phyloP scores from a whole-genome alignment of 1,140 invertebrate species.

The Drosophila grimshawi region DNA sequence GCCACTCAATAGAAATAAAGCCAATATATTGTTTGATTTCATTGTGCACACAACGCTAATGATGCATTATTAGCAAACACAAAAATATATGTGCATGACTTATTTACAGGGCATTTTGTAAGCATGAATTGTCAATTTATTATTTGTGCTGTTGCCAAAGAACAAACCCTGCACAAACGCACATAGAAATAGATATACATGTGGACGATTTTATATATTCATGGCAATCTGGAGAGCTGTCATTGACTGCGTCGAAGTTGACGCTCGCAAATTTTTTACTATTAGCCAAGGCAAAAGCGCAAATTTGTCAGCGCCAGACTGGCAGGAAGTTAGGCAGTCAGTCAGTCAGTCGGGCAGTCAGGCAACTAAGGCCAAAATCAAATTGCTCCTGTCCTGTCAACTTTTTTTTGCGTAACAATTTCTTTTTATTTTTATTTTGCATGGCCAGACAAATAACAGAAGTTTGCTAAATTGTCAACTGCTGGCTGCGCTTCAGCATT shows the following conservation, averaged over 20 bases:
- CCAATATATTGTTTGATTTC: no score
- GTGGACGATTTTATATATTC: slow-evolving; percentile 62
- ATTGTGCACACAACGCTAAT: neutral
- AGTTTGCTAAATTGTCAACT: slow-evolving; percentile 74
- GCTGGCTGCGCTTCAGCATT: slow-evolving; percentile 47
- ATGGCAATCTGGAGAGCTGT: slow-evolving; percentile 75
- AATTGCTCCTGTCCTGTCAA: slow-evolving; percentile 70
- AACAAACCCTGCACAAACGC: neutral
- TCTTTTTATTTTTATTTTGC: slow-evolving; percentile 65
- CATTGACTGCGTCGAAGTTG: slow-evolving; percentile 60
- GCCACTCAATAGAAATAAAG: no score
- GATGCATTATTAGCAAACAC: neutral
- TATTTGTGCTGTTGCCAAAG: slow-evolving; percentile 13
- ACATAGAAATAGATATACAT: slow-evolving; percentile 23
- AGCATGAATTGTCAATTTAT: slow-evolving; percentile 1
- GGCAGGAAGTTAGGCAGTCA: neutral
- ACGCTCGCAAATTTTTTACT: slow-evolving; percentile 70
- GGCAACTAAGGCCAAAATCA: slow-evolving; percentile 67
- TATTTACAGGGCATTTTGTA: slow-evolving; percentile 12
- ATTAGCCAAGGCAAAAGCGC: slow-evolving; percentile 63
- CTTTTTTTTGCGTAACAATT: slow-evolving; percentile 59
- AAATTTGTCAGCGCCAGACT: slow-evolving; percentile 58
- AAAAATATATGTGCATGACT: neutral
- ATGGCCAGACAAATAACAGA: slow-evolving; percentile 69
- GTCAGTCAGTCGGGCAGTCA: neutral